Conservation (phyloP, 2,113 vertebrate genomes). For the Toxostoma redivivum region DNA sequence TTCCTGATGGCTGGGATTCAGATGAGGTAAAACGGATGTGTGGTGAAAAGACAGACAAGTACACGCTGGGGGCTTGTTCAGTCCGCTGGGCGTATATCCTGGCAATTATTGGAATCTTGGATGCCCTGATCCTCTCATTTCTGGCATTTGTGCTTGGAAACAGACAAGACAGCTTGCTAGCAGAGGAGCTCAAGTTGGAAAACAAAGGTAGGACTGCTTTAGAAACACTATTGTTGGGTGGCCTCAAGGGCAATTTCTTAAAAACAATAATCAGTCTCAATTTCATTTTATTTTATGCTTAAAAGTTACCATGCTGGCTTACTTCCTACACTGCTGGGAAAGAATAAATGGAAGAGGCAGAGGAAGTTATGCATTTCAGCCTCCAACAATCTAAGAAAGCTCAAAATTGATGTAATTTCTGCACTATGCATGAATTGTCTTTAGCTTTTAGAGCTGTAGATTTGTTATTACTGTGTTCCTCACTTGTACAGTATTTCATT, state of each 20-base stretch:
- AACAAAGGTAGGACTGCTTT: constrained; percentile 86
- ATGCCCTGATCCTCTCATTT: constrained; percentile 96
- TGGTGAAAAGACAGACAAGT: constrained; percentile 93
- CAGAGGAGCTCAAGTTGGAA: constrained; percentile 94
- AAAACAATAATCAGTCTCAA: neutral
- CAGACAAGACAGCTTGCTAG: constrained; percentile 94
- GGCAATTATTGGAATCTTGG: constrained; percentile 95
- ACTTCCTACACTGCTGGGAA: neutral
- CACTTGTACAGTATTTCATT: neutral
- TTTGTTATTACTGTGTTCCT: neutral
- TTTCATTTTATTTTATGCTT: neutral
- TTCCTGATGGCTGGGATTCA: constrained; percentile 95
- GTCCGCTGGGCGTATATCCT: constrained; percentile 96
- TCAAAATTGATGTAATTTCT: neutral
- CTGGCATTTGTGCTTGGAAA: constrained; percentile 96
- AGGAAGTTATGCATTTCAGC: neutral
- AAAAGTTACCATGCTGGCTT: neutral
- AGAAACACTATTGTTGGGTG: constrained; percentile 5
- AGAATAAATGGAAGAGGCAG: neutral
- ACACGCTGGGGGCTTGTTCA: constrained; percentile 91
- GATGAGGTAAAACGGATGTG: constrained; percentile 92
- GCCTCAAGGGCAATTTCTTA: neutral
- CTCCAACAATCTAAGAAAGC: neutral
- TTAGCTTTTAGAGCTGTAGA: neutral
- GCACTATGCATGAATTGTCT: neutral